phyloP scores from a whole-genome alignment of 2,797 vertebrate species.

The Eleutherodactylus coqui region DNA sequence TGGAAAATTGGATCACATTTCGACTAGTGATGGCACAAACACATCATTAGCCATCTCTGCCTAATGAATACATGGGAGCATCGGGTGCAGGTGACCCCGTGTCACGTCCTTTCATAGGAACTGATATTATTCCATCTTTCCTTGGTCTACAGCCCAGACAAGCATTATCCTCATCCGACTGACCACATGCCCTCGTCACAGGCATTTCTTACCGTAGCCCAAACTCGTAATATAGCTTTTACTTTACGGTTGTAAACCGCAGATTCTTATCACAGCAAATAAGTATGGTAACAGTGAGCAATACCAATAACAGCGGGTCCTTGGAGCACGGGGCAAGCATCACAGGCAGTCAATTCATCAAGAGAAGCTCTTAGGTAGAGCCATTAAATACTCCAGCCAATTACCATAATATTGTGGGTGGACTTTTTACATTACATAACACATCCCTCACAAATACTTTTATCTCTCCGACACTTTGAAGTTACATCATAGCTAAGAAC shows the following conservation, averaged over 20 bases:
- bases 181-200: constrained; percentile 17
- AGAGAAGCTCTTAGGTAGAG: background rate
- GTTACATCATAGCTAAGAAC: background rate
- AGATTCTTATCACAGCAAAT: constrained; percentile 26
- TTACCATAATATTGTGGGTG: background rate
- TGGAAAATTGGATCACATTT: constrained; percentile 53
- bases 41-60: constrained; percentile 49
- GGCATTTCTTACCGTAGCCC: constrained; percentile 9
- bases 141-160: constrained; percentile 50
- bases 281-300: background rate
- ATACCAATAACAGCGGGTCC: background rate
- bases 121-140: constrained; percentile 49
- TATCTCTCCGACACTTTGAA: background rate
- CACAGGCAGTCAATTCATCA: background rate
- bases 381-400: background rate
- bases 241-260: background rate
- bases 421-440: background rate
- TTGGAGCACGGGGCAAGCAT: background rate
- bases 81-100: constrained; percentile 38
- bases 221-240: constrained; percentile 12
- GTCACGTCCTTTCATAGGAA: constrained; percentile 31
- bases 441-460: background rate
- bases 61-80: constrained; percentile 22
- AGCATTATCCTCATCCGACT: constrained; percentile 46
- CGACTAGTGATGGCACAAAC: constrained; percentile 34